phyloP scores from a whole-genome alignment of 2,888 invertebrate species.

The Hydrotaea cyrtoneurina region DNA sequence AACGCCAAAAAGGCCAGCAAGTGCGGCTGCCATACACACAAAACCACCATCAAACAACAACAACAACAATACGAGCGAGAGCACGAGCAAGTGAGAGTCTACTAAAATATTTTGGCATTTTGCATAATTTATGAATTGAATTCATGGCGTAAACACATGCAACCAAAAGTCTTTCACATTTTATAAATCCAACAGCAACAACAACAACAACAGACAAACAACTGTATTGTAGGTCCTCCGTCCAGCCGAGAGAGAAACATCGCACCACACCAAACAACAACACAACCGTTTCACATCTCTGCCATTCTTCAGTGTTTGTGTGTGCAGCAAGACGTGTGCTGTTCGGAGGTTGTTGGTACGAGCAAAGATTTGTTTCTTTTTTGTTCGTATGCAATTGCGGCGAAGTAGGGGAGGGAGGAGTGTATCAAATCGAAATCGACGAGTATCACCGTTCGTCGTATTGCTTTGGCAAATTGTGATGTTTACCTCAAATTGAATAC shows the following conservation, averaged over 20 bases:
- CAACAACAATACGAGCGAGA: not conserved
- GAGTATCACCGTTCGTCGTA: slow-evolving; percentile 28
- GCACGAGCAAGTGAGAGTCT: slow-evolving; percentile 40
- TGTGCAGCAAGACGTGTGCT: not conserved
- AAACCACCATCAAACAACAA: not conserved
- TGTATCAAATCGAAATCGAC: slow-evolving; percentile 61
- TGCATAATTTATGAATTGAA: slow-evolving; percentile 70
- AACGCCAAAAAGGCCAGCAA: not conserved
- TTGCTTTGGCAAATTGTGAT: slow-evolving; percentile 65
- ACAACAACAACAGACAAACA: not conserved
- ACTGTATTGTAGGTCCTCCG: slow-evolving; percentile 1
- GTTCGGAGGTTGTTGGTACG: not conserved
- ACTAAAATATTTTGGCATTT: slow-evolving; percentile 67
- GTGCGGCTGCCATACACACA: not conserved
- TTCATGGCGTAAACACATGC: slow-evolving; percentile 66
- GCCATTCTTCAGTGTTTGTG: not conserved
- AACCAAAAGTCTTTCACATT: slow-evolving; percentile 33
- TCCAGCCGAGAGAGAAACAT: slow-evolving; percentile 15
- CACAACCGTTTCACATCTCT: not conserved
- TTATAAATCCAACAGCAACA: slow-evolving; percentile 15
- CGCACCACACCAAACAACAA: slow-evolving; percentile 34
- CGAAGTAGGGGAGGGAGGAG: no score
- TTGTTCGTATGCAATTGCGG: no score
- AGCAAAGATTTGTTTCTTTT: not conserved
- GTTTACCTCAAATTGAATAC: slow-evolving; percentile 52